Evolutionary conservation across 2,888 invertebrate species (phyloP).

Genomic region (Argynnis bischoffii): DNA sequence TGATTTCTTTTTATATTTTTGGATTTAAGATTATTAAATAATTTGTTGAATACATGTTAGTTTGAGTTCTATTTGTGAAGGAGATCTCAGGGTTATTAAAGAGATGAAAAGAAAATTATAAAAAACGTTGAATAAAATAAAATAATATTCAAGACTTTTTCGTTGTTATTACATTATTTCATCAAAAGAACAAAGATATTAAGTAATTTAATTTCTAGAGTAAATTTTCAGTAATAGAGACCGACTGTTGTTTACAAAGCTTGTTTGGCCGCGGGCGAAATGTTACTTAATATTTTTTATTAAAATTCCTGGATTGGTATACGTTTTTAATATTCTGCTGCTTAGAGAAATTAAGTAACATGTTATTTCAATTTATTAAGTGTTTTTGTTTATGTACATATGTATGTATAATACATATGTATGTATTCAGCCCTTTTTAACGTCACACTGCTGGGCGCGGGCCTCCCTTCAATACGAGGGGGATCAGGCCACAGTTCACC

Average conservation of each 20-base stretch:
- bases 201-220: constrained; percentile 26
- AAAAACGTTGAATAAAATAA: not conserved
- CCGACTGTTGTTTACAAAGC: constrained; percentile 16
- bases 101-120: not conserved
- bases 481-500: no score
- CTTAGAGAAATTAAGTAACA: not conserved
- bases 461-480: no score
- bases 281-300: constrained; percentile 9
- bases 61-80: no score
- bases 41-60: no score
- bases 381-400: not conserved
- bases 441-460: no score
- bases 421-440: not conserved
- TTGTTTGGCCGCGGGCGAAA: constrained; percentile 11
- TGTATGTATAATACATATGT: not conserved
- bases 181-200: constrained; percentile 33
- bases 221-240: constrained; percentile 27
- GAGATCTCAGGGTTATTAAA: no score
- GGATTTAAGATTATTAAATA: no score
- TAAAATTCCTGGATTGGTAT: constrained; percentile 3
- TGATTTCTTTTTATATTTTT: no score
- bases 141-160: constrained; percentile 1
- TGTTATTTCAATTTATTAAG: not conserved
- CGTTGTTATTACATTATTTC: constrained; percentile 23
- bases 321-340: constrained; percentile 10